These are phyloP conservation scores for Agrotis segetum DNA, from an alignment of 2,888 invertebrate species.

Conservation along the genomic window DNA sequence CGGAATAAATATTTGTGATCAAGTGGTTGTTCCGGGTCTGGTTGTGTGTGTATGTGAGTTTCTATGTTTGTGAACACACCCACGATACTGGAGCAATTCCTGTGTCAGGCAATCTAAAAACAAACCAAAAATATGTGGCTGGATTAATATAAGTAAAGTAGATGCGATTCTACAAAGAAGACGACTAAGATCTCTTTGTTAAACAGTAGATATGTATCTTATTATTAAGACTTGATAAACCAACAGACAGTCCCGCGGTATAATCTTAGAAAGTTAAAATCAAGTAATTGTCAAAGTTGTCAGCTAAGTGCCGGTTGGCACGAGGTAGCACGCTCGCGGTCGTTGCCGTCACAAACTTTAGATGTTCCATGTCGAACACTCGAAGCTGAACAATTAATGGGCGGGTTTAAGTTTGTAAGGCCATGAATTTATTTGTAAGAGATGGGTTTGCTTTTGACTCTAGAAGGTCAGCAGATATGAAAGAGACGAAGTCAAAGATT, in stretches of 20 bases:
- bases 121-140: no score
- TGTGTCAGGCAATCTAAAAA: no score
- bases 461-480: no score
- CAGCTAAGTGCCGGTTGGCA: conserved; percentile 58
- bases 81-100: no score
- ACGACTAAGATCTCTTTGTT: background rate
- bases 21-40: no score
- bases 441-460: no score
- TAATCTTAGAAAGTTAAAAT: conserved; percentile 43
- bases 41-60: no score
- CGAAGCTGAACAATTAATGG: conserved; percentile 50
- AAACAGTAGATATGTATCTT: background rate
- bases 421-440: background rate
- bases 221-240: conserved; percentile 18
- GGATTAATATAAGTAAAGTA: no score
- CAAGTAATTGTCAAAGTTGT: conserved; percentile 65
- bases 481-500: no score
- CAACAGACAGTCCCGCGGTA: background rate
- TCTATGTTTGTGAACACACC: no score
- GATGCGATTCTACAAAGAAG: no score
- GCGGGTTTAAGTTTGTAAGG: conserved; percentile 41
- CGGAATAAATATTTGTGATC: no score
- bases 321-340: conserved; percentile 55
- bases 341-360: conserved; percentile 36
- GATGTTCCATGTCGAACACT: conserved; percentile 4